Base-by-base conservation (phyloP, 1,140 invertebrate species). In the Phymastichus coffea region DNA sequence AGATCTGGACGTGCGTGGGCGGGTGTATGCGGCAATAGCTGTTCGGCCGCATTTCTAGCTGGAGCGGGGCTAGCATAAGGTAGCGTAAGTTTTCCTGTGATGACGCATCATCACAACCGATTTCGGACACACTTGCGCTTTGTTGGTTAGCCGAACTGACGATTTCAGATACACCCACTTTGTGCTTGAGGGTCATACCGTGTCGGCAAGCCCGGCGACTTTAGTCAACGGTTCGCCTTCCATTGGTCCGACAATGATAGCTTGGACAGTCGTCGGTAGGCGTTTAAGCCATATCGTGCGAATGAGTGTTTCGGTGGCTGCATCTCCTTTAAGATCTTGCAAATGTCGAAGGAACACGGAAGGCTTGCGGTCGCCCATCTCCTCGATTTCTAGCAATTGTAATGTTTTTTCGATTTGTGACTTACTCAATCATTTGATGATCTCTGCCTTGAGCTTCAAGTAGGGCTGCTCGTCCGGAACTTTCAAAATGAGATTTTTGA, bases 191-290 rank as follows among this genome's bases (percentile, higher is more conserved):
- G n/a, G n/a, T n/a, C n/a, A n/a, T 65, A 79, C 76, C 67, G 68
- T 69, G 63, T 74, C 75, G 66, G 79, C 77, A 60, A 79, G 71
- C 66, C 66, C 69, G 52, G 68, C 72, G 63, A 77, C 70, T 23
- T 40, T 33, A 4, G 30, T 25, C 1, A 23, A 26, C 15, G 8
- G 14, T 44, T 63, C 59, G 9, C 15, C 37, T 4, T 38, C 9
- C n/a, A 12, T 4, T n/a, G 37, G n/a, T n/a, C n/a, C 15, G 7
- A n/a, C 37, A n/a, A 41, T 3, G 14, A 66, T n/a, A 64, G 37
- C 4, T 35, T 63, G 51, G 55, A 48, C 9, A 65, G 15, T 10
- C 64, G 22, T 2, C 38, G 28, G n/a, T 64, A 60, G 4, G 37
- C 10, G 3, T 57, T 28, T 8, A 10, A 28, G 12, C 14, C 26